Conservation (phyloP, 2,888 invertebrate species). For the Tenthredo notha region DNA sequence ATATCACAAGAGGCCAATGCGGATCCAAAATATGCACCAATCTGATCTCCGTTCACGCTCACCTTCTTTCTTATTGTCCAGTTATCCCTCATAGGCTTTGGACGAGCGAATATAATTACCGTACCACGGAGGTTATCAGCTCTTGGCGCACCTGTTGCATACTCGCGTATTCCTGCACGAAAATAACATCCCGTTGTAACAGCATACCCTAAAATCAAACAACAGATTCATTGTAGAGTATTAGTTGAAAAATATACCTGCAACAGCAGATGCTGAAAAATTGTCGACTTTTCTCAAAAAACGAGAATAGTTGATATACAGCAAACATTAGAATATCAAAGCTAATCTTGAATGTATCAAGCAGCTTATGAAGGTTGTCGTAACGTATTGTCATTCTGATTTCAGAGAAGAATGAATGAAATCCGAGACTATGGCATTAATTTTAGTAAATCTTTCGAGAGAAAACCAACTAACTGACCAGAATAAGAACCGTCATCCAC, state of each 20-base stretch:
- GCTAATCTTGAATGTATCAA: too few relatives aligned
- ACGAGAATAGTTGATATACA: too few relatives aligned
- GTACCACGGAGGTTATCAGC: conserved; percentile 65
- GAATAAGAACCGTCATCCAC: conserved; percentile 60
- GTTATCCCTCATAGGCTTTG: conserved; percentile 27
- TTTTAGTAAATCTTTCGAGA: too few relatives aligned
- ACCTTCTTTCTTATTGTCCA: conserved; percentile 10
- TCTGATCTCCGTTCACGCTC: conserved; percentile 76
- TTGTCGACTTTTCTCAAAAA: too few relatives aligned
- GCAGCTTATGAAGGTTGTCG: too few relatives aligned
- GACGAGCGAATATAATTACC: conserved; percentile 69
- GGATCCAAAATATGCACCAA: conserved; percentile 85
- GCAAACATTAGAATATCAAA: too few relatives aligned
- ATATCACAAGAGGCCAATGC: conserved; percentile 83
- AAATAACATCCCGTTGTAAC: conserved; percentile 71
- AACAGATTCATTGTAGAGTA: background rate
- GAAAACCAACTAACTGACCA: conserved; percentile 61
- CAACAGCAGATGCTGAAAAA: too few relatives aligned
- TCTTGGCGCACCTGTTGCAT: conserved; percentile 74
- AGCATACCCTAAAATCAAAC: conserved; percentile 68
- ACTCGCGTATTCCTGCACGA: conserved; percentile 59
- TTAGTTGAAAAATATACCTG: background rate
- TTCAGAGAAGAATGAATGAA: too few relatives aligned
- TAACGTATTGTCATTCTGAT: too few relatives aligned
- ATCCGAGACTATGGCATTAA: too few relatives aligned